phyloP scores from a whole-genome alignment of 2,888 invertebrate species.

The Pristionchus arcanus region DNA sequence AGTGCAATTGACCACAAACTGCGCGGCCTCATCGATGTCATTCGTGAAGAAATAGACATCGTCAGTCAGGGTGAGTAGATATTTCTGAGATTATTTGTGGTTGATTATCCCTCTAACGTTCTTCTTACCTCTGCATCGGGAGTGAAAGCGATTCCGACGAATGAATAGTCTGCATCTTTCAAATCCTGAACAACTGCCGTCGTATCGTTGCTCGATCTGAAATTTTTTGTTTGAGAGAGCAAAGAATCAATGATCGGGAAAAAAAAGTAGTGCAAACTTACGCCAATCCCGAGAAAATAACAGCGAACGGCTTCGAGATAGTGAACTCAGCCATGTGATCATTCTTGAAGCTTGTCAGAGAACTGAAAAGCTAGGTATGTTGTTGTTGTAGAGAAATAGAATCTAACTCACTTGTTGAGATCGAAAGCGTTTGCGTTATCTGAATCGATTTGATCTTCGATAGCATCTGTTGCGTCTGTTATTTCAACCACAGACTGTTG shows the following conservation, averaged over 20 bases:
- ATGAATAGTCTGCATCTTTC: background rate
- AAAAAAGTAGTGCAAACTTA: background rate
- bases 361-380: background rate
- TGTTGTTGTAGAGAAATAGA: too few species aligned
- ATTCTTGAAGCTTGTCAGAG: conserved; percentile 3
- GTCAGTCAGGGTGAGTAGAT: background rate
- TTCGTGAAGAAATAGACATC: conserved; percentile 22
- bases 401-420: background rate
- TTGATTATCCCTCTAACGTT: background rate
- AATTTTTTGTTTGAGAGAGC: background rate
- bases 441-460: conserved; percentile 1
- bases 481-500: conserved; percentile 14
- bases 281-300: conserved; percentile 17
- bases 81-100: background rate
- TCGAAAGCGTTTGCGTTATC: background rate
- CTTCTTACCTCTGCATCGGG: conserved; percentile 3
- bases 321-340: background rate
- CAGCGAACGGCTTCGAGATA: conserved; percentile 16
- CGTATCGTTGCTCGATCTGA: conserved; percentile 1
- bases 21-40: conserved; percentile 14
- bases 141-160: conserved; percentile 38
- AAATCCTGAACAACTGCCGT: background rate
- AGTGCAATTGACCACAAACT: conserved; percentile 32
- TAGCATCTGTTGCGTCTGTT: background rate
- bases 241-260: too few species aligned